Base-by-base conservation (phyloP, 2,888 invertebrate genomes). In the Epistrophe grossulariae region DNA sequence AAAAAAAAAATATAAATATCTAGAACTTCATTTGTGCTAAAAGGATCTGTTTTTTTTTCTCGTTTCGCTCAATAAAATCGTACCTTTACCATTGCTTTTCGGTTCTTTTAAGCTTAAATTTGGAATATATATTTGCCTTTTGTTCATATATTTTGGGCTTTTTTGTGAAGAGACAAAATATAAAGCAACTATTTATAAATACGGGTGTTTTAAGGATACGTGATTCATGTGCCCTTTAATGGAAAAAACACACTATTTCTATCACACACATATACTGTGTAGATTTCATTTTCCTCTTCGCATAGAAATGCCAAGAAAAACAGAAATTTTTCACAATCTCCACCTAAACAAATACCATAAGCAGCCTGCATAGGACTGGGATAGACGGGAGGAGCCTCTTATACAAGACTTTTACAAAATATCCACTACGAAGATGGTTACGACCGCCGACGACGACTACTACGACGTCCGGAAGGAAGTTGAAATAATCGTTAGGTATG, bases 161-260 rank as follows among this genome's bases (percentile, higher is more conserved):
- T 55, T 70, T 55, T 31, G 9, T 0, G 0, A 35, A 35, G 10
- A 57, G 9, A 13, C 52, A 81, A 72, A 66, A 82, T 66, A 83
- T 78, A 48, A 60, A 82, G 68, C 50, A 72, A 82, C 50, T 66
- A 73, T 78, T 73, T 45, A 72, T 82, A 78, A 78, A 60, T 78
- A 78, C 72, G 43, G 38, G 60, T 72, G 78, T 45, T 83, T 78
- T 59, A 78, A 66, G 72, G 64, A 64, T 77, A 83, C 82, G 82
- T 83, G 82, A 72, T 78, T 78, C 78, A 60, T 78, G 78, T 59
- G 82, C 60, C 72, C 52, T 78, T 83, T 55, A 48, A 48, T 64
- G 45, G 45, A 83, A 28, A 50, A 8, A 24, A 17, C 35, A 38
- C 60, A 60, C 28, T 38, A n/a, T n/a, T 62, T 62, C 17, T 55